Evolutionary conservation across 2,888 invertebrate species (phyloP).

Genomic region (Drosophila quinaria): DNA sequence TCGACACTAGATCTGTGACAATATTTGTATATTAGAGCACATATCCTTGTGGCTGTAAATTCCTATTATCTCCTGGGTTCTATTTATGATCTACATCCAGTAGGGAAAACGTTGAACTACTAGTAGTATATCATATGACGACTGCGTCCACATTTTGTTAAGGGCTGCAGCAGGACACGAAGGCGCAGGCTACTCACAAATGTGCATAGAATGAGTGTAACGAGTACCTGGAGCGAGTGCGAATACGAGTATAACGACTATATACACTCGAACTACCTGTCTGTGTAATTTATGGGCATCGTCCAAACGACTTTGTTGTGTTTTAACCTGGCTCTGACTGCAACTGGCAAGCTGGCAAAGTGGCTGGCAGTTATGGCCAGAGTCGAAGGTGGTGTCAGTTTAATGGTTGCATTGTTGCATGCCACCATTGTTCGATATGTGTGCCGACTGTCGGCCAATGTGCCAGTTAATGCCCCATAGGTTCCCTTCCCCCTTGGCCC

Average conservation of each 20-base stretch:
- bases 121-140: slow-evolving; percentile 39
- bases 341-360: slow-evolving; percentile 7
- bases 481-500: not conserved
- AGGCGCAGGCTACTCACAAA: slow-evolving; percentile 25
- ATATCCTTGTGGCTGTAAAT: slow-evolving; percentile 10
- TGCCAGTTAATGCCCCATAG: slow-evolving; percentile 41
- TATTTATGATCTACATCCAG: slow-evolving; percentile 43
- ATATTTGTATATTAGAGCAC: slow-evolving; percentile 5
- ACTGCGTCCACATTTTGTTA: slow-evolving; percentile 31
- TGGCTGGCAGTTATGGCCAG: slow-evolving; percentile 30
- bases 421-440: slow-evolving; percentile 45
- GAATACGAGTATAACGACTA: slow-evolving; percentile 31
- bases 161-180: slow-evolving; percentile 26
- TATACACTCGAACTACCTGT: slow-evolving; percentile 29
- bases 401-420: slow-evolving; percentile 50
- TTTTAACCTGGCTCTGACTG: slow-evolving; percentile 29
- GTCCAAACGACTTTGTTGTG: slow-evolving; percentile 34
- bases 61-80: slow-evolving; percentile 28
- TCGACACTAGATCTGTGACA: slow-evolving; percentile 8
- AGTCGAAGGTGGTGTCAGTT: slow-evolving; percentile 41
- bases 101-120: slow-evolving; percentile 17
- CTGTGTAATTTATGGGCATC: slow-evolving; percentile 60
- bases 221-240: slow-evolving; percentile 7
- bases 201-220: slow-evolving; percentile 10
- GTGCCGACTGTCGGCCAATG: slow-evolving; percentile 60